Conservation (phyloP, 2,888 invertebrate genomes). For the Euzetes globulus region DNA sequence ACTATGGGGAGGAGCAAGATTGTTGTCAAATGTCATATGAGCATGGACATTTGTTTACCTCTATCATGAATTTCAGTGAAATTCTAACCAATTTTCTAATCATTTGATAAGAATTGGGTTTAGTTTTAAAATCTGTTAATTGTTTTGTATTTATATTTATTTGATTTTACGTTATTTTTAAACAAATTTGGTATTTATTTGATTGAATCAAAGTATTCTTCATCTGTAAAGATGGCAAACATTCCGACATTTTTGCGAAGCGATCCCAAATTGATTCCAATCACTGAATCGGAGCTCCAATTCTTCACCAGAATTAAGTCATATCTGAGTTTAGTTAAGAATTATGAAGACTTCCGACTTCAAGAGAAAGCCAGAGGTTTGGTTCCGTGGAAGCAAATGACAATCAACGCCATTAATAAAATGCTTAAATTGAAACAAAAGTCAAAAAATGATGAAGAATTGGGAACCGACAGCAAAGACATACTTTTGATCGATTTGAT, state of each 20-base stretch:
- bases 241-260: constrained; percentile 13
- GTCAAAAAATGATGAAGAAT: not conserved
- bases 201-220: not conserved
- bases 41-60: no score
- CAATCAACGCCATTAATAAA: constrained; percentile 24
- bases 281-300: not conserved
- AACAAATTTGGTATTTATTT: no score
- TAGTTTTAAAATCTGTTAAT: no score
- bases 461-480: constrained; percentile 51
- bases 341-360: constrained; percentile 12
- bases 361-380: constrained; percentile 15
- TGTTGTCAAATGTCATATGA: no score
- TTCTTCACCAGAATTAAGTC: constrained; percentile 21
- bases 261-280: constrained; percentile 8
- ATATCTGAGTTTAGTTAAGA: constrained; percentile 14
- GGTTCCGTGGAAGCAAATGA: constrained; percentile 23
- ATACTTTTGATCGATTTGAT: constrained; percentile 68
- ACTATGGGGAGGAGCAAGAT: no score
- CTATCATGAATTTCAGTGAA: no score
- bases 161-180: no score
- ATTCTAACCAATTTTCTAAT: no score
- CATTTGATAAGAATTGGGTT: no score
- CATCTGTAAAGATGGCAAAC: not conserved
- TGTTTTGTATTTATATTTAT: no score
- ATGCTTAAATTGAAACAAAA: not conserved